Evolutionary conservation across 2,113 vertebrate genomes (phyloP).

Genomic region (Chamaetylas fuelleborni): DNA sequence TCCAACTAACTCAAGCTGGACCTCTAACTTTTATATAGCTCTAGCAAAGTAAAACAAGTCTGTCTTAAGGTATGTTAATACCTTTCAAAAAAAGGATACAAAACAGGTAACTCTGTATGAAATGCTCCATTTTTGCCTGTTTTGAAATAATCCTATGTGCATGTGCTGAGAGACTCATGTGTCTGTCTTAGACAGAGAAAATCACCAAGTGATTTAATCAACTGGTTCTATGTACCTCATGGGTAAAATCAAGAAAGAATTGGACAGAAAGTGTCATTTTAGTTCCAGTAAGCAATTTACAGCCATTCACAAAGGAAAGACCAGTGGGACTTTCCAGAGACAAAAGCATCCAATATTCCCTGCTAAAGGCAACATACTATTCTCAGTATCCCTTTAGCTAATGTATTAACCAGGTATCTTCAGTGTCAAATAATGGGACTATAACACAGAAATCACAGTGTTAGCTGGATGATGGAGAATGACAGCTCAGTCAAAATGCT

Average conservation of each 20-base stretch:
- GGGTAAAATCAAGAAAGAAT: constrained; percentile 22
- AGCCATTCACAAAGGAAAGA: constrained; percentile 58
- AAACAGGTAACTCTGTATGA: neutral
- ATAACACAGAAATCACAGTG: neutral
- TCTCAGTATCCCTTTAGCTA: neutral
- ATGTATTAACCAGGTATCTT: constrained; percentile 10
- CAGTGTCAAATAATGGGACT: neutral
- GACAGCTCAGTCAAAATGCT: constrained; percentile 9
- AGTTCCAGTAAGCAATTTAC: constrained; percentile 44
- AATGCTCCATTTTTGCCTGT: neutral
- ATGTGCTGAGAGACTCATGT: neutral
- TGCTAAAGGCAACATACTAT: neutral
- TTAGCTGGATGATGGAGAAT: constrained; percentile 5
- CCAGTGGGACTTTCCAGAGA: constrained; percentile 46
- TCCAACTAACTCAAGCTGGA: neutral
- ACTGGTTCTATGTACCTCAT: neutral
- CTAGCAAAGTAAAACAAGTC: neutral
- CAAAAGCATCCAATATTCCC: neutral
- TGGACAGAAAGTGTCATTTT: constrained; percentile 22
- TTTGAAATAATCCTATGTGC: neutral
- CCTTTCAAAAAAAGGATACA: neutral
- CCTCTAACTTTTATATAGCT: neutral
- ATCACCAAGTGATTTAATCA: constrained; percentile 26
- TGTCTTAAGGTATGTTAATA: neutral
- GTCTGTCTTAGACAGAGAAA: neutral